Percentiles rank a stretch among this genome's conserved stretches.
phyloP scores from a whole-genome alignment of 1,140 invertebrate species.

The Charaxes varanes region DNA sequence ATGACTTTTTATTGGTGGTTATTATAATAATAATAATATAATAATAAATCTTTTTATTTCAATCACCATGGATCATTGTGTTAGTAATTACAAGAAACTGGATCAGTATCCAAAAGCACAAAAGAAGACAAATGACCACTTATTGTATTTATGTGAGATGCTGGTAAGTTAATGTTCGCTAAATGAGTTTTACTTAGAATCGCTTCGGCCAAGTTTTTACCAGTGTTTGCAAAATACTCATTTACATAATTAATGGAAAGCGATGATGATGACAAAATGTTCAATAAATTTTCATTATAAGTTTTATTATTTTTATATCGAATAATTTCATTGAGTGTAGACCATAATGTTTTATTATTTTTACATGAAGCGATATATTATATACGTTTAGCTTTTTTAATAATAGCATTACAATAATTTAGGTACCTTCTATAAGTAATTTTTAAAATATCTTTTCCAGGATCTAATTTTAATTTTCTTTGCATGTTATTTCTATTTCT shows the following conservation, averaged over 20 bases:
- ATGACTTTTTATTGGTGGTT: too few species aligned
- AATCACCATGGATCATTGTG: too few species aligned
- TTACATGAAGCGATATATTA: constrained; percentile 15
- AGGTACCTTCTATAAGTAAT: constrained; percentile 15
- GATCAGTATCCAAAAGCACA: constrained; percentile 15
- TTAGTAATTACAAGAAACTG: too few species aligned
- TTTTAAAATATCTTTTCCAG: constrained; percentile 15
- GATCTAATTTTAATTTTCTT: constrained; percentile 9
- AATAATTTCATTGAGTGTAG: too few species aligned
- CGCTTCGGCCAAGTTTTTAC: constrained; percentile 9
- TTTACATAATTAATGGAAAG: constrained; percentile 8
- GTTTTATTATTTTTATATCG: constrained; percentile 4
- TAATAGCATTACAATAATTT: constrained; percentile 16
- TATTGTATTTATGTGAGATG: background rate
- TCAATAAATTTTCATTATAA: constrained; percentile 3
- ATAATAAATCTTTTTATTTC: too few species aligned
- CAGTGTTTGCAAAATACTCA: constrained; percentile 12
- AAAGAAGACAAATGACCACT: constrained; percentile 5
- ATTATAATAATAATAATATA: too few species aligned
- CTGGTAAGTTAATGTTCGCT: too few species aligned
- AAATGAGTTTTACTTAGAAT: background rate
- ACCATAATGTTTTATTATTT: constrained; percentile 11
- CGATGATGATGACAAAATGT: too few species aligned
- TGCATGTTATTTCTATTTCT: too few species aligned
- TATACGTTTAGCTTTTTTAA: constrained; percentile 18